phyloP scores from a whole-genome alignment of 30 jellyfish, hydroid and myxozoan species.

The Pseudorhiza aurosa region DNA sequence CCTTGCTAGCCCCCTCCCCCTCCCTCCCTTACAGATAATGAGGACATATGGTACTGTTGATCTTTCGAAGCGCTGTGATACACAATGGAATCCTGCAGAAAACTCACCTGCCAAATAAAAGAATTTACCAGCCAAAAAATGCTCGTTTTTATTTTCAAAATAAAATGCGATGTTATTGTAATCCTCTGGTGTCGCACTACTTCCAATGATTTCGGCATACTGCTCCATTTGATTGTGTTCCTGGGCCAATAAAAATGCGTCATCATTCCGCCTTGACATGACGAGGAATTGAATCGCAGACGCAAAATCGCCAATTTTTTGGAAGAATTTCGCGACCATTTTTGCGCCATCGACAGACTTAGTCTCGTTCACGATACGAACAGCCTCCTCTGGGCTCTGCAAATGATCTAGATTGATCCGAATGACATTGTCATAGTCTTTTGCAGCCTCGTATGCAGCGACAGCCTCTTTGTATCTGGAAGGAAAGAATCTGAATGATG shows the following conservation, averaged over 20 bases:
- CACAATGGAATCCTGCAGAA: no score
- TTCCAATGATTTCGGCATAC: constrained; percentile 96
- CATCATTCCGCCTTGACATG: constrained; percentile 89
- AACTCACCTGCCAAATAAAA: constrained; percentile 70
- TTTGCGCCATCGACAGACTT: constrained; percentile 98
- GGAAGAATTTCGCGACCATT: constrained; percentile 98
- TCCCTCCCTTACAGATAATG: no score
- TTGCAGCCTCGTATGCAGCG: constrained; percentile 93
- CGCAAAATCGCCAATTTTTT: constrained; percentile 96
- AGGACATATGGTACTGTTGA: no score
- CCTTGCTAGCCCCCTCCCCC: no score
- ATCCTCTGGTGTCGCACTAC: constrained; percentile 89
- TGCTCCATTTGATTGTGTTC: constrained; percentile 98
- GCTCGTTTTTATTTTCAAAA: constrained; percentile 84
- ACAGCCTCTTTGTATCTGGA: constrained; percentile 92
- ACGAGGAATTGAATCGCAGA: constrained; percentile 98
- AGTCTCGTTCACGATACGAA: constrained; percentile 96
- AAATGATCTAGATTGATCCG: constrained; percentile 91
- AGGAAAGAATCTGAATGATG: no score
- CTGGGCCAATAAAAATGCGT: constrained; percentile 96
- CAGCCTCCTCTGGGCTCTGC: constrained; percentile 99
- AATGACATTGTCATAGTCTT: constrained; percentile 93
- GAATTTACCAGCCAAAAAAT: constrained; percentile 94
- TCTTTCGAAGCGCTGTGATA: no score
- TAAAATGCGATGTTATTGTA: constrained; percentile 91